Evolutionary conservation across 2,113 vertebrate genomes (phyloP).

Genomic region (Egretta garzetta): DNA sequence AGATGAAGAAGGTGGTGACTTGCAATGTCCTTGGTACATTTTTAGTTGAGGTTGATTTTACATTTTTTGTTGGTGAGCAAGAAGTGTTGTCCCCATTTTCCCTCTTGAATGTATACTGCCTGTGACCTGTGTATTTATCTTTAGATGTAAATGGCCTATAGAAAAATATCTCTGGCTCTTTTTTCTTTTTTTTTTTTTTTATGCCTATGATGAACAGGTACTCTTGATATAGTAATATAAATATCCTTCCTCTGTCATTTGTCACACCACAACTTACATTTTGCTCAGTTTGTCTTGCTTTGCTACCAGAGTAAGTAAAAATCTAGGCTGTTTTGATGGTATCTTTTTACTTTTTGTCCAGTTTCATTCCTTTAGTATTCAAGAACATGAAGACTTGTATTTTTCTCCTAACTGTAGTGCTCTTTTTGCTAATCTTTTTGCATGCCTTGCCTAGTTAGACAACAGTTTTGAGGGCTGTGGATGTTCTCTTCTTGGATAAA

Average conservation of each 20-base stretch:
- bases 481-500: not conserved
- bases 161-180: not conserved
- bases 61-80: not conserved
- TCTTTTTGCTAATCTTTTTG: not conserved
- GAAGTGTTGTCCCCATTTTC: not conserved
- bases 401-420: not conserved
- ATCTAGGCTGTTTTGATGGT: not conserved
- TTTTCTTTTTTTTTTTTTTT: not conserved
- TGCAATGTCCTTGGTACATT: not conserved
- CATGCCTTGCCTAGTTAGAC: not conserved
- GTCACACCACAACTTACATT: not conserved
- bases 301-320: not conserved
- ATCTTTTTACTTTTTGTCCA: not conserved
- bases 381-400: not conserved
- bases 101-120: not conserved
- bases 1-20: not conserved
- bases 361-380: not conserved
- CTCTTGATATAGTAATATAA: not conserved
- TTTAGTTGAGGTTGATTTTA: not conserved
- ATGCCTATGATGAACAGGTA: not conserved
- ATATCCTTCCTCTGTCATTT: not conserved
- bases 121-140: not conserved
- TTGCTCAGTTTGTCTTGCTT: not conserved
- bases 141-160: not conserved
- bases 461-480: not conserved